Base-by-base conservation (phyloP, 2,888 invertebrate genomes). In the Lapara coniferarum region DNA sequence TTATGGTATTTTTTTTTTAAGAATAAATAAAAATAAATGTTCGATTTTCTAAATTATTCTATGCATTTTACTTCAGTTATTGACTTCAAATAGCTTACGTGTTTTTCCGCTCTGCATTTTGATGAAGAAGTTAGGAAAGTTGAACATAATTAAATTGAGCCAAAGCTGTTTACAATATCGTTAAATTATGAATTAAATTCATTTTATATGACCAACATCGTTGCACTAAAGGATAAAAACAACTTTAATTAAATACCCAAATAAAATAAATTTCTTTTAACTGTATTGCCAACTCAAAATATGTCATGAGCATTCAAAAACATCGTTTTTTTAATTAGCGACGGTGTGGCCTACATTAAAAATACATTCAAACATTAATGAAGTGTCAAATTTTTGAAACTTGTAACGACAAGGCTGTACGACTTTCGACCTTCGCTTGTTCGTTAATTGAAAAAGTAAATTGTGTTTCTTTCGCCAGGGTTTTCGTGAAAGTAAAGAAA, bases 391-490 rank as follows among this genome's bases (percentile, higher is more conserved):
- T 49, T 63, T 63, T 63, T 63, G 63, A 63, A 63, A 63, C 63
- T 63, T 63, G 49, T 49, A 49, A 49, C 59, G 16, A 19, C 67
- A 56, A 67, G 67, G 67, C 67, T 46, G 67, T 67, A 55, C 46
- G 56, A 67, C 67, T 25, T 56, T 56, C 46, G 46, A 46, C 56
- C 67, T 67, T 55, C 19, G 55, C 67, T 46, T 67, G 67, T 56
- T 53, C 56, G 67, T 55, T 56, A 67, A 67, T 67, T 67, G 53
- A 55, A 56, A 67, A 67, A 67, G 56, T 56, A 67, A 67, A 63
- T 49, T 63, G 63, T 63, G 63, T 63, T 63, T 63, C 63, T 63
- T 19, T 55, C 49, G 63, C 46, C 63, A 49, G 49, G 63, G 46
- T 49, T 63, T 49, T 49, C 13, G 63, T 63, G 63, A 63, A 63